A percentile compares a stretch with the other conserved stretches of the same genome.
Evolutionary conservation across 2,888 invertebrate species (phyloP).

Genomic region (Glomeris marginata): DNA sequence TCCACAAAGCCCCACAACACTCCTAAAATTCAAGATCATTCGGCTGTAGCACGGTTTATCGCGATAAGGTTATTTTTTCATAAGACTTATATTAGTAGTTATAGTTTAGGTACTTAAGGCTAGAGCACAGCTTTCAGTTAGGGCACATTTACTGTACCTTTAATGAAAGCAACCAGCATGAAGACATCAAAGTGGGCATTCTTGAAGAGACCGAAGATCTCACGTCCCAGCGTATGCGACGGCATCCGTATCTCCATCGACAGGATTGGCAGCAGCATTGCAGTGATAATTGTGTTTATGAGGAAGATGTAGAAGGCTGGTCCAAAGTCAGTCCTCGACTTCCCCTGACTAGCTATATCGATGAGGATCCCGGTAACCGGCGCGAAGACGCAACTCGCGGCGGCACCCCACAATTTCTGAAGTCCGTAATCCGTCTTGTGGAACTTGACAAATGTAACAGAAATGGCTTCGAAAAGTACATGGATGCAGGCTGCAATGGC

Average conservation of each 20-base stretch:
- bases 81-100: no score
- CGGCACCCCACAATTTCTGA: slow-evolving; percentile 56
- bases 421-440: slow-evolving; percentile 54
- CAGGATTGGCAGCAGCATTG: slow-evolving; percentile 42
- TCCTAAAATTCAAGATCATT: slow-evolving; percentile 35
- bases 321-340: slow-evolving; percentile 53
- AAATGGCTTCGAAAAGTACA: slow-evolving; percentile 11
- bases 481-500: not conserved
- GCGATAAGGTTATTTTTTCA: no score
- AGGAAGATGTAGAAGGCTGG: slow-evolving; percentile 66
- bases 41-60: not conserved
- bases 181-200: slow-evolving; percentile 54
- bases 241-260: slow-evolving; percentile 61
- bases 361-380: slow-evolving; percentile 47
- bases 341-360: slow-evolving; percentile 53
- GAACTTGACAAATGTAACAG: slow-evolving; percentile 3
- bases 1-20: slow-evolving; percentile 71
- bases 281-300: slow-evolving; percentile 48
- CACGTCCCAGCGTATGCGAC: slow-evolving; percentile 49
- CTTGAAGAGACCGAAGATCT: slow-evolving; percentile 49
- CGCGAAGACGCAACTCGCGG: slow-evolving; percentile 30
- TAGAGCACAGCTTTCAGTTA: no score
- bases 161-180: slow-evolving; percentile 52
- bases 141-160: slow-evolving; percentile 49
- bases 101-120: no score